Evolutionary conservation across 1,140 invertebrate genomes (phyloP).

Genomic region (Himalopsyche phryganea): DNA sequence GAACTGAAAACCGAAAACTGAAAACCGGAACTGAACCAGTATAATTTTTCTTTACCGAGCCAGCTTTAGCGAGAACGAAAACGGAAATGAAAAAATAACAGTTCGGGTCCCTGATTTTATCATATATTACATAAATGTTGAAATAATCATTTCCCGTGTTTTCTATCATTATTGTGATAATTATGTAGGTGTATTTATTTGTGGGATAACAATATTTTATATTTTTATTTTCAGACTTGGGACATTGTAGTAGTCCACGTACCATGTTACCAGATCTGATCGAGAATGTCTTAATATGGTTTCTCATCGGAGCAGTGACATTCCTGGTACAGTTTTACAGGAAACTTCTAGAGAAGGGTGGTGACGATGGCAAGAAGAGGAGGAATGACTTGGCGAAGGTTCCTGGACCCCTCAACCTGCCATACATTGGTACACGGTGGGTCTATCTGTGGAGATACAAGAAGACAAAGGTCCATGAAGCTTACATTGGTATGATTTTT

Average conservation of each 20-base stretch:
- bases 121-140: too few relatives aligned
- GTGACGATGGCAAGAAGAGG: neutral
- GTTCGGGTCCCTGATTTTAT: too few relatives aligned
- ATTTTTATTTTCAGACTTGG: too few relatives aligned
- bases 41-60: too few relatives aligned
- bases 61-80: too few relatives aligned
- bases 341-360: neutral
- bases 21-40: too few relatives aligned
- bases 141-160: too few relatives aligned
- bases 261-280: slow-evolving; percentile 2
- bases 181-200: too few relatives aligned
- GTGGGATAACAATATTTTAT: too few relatives aligned
- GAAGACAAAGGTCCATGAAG: slow-evolving; percentile 73
- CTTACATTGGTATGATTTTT: slow-evolving; percentile 66
- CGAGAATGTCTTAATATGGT: slow-evolving; percentile 5
- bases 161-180: too few relatives aligned
- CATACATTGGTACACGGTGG: slow-evolving; percentile 79
- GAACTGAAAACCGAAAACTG: too few relatives aligned
- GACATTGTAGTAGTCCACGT: neutral
- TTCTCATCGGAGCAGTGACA: slow-evolving; percentile 10
- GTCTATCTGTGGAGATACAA: slow-evolving; percentile 71
- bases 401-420: slow-evolving; percentile 71
- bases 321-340: slow-evolving; percentile 12
- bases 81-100: too few relatives aligned
- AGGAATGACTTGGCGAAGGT: slow-evolving; percentile 38